Conservation (phyloP, 2,888 invertebrate species). For the Andrena flavipes region DNA sequence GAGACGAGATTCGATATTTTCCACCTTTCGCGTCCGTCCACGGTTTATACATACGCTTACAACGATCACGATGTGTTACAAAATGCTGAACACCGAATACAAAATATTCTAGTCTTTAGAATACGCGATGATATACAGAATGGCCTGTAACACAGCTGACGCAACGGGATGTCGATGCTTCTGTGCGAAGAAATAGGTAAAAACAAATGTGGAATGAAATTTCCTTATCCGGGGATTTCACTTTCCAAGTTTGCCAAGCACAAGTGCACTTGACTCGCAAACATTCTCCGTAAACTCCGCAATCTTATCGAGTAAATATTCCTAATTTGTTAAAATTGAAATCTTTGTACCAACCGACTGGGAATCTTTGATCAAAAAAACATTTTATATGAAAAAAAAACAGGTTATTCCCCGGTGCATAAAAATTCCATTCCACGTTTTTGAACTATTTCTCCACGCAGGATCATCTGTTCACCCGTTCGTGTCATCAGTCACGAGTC, state of each 20-base stretch:
- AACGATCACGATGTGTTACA: constrained; percentile 59
- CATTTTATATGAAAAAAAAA: too few relatives aligned
- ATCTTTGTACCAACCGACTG: too few relatives aligned
- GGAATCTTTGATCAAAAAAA: not conserved
- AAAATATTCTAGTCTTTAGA: constrained; percentile 70
- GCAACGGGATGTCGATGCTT: not conserved
- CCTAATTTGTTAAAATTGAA: too few relatives aligned
- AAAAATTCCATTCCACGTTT: too few relatives aligned
- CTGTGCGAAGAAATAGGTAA: not conserved
- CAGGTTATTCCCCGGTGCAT: too few relatives aligned
- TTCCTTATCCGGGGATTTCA: not conserved
- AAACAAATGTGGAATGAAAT: not conserved
- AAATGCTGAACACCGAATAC: constrained; percentile 69
- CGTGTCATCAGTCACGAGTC: not conserved
- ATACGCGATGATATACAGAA: constrained; percentile 24
- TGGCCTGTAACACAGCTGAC: not conserved
- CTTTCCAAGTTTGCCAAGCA: not conserved
- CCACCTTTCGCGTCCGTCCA: constrained; percentile 17
- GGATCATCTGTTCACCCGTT: not conserved
- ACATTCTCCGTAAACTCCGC: not conserved
- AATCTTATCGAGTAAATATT: too few relatives aligned
- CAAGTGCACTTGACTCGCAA: not conserved
- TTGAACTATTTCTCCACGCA: not conserved
- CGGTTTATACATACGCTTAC: constrained; percentile 32
- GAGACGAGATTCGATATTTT: constrained; percentile 75